Base-by-base conservation (phyloP, 2,888 invertebrate species). In the Lasioglossum vierecki region DNA sequence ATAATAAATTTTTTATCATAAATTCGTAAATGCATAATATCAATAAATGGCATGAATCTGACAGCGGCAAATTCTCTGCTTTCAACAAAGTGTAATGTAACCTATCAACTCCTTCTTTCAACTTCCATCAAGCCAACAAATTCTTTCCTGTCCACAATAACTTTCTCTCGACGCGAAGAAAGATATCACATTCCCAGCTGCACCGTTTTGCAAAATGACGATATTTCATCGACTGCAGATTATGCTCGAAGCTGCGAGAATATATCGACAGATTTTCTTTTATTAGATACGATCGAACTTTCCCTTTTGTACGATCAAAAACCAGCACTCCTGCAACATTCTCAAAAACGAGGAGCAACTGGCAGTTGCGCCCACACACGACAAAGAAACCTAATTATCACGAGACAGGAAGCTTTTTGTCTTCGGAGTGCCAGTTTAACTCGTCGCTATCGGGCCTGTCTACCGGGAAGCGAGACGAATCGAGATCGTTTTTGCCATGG, bases 401-500 rank as follows among this genome's bases (percentile, higher is more conserved):
- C 2, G 63, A 63, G 63, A 15, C 26, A n/a, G 60, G 60, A 60
- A 60, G 30, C 63, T 63, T 63, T 30, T 63, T 30, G 63, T 60
- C 63, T 13, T 26, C 30, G 63, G n/a, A 30, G 15, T 30, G 15
- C 30, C 30, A 15, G 26, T 63, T 63, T 63, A 15, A 15, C 26
- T 30, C 15, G 63, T 63, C 63, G 6, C 63, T 63, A 63, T 63
- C 63, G 63, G 4, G 15, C 63, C 30, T 63, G 63, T 63, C 63
- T 63, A 30, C 63, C 63, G 63, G 26, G 30, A 63, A 63, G 63
- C 30, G 63, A 30, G 30, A 63, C 63, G 15, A 63, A 63, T 63
- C 30, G 63, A 63, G 26, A 63, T 30, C 63, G 13, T 68, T 76
- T 76, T 66, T 76, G 41, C 60, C 18, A 22, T 18, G 22, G 76